phyloP scores from a whole-genome alignment of 2,113 vertebrate species.

The Terrapene triunguis region DNA sequence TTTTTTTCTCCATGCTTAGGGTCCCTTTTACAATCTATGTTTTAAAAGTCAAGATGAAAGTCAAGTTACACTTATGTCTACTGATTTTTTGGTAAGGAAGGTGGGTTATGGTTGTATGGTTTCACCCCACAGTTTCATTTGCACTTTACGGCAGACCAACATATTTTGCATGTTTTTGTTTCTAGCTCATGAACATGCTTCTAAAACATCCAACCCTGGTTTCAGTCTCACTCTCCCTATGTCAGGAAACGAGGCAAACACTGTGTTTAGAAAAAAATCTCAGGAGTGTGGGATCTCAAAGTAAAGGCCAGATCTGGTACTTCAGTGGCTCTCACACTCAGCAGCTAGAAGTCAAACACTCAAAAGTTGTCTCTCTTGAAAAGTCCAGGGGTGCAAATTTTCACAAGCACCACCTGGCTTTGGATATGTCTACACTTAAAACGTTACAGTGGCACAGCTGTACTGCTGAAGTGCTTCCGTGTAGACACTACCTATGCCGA shows the following conservation, averaged over 20 bases:
- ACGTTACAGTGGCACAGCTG: not conserved
- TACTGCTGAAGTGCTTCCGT: not conserved
- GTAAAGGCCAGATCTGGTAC: not conserved
- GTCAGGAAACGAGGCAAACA: not conserved
- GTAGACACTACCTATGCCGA: not conserved
- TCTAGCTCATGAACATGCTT: not conserved
- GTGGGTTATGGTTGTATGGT: accelerated
- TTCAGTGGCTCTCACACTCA: not conserved
- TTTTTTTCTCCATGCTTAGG: not conserved
- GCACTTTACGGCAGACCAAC: not conserved
- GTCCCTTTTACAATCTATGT: conserved; percentile 1
- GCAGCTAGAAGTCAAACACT: not conserved
- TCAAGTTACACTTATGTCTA: not conserved
- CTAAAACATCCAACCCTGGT: not conserved
- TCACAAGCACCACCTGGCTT: not conserved
- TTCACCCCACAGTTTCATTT: not conserved
- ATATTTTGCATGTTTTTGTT: not conserved
- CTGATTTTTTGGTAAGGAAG: not conserved
- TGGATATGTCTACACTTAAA: not conserved
- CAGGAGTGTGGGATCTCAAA: not conserved
- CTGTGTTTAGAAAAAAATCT: not conserved
- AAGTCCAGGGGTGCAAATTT: not conserved
- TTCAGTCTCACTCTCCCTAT: accelerated
- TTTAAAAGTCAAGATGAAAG: conserved; percentile 52
- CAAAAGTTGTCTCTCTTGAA: not conserved